Evolutionary conservation across 2,888 invertebrate genomes (phyloP), one percentile per base, ranked within the genome.

Genomic region (Crematogaster levior): DNA sequence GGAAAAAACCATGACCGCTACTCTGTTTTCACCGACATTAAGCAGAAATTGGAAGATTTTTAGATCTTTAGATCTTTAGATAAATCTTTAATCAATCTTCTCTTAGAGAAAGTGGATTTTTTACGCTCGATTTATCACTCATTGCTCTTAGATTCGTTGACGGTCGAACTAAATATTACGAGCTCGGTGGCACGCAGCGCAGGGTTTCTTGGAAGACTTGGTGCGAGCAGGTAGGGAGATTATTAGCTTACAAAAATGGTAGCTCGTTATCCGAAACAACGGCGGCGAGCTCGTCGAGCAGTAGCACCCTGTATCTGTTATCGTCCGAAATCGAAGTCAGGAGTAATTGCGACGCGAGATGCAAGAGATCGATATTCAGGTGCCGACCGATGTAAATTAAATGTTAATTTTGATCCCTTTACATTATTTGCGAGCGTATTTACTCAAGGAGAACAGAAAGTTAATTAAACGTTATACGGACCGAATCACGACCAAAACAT

Each of bases 131-230:
- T n/a, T 43, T 10, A 53, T 56, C 27, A 81, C 6, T 56, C 18
- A 3, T 60, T 56, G 30, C n/a, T 5, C 12, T 53, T 58, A 93
- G 93, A 85, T 90, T 94, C 30, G 84, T 92, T 75, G 91, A 93
- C 58, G 93, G 93, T 34, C 91, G 94, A 83, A 94, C 95, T 0
- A 95, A 95, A 89, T 97, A 96, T 94, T 97, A 96, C 93, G 97
- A 97, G 93, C 95, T 97, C 83, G 96, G 96, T 0, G 96, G 96
- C 1, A 95, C 95, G 86, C 94, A 95, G 9, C 95, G 96, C 83
- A 95, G 95, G 89, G 95, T 95, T 94, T 95, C 95, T 89, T 96
- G 96, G 96, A 95, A 95, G 82, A 91, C 96, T 46, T 96, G 96
- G 96, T 95, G 96, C 86, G 95, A 95, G 77, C 95, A 95, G 83